Base-by-base conservation (phyloP, 2,888 invertebrate species). In the Eupithecia tripunctaria region DNA sequence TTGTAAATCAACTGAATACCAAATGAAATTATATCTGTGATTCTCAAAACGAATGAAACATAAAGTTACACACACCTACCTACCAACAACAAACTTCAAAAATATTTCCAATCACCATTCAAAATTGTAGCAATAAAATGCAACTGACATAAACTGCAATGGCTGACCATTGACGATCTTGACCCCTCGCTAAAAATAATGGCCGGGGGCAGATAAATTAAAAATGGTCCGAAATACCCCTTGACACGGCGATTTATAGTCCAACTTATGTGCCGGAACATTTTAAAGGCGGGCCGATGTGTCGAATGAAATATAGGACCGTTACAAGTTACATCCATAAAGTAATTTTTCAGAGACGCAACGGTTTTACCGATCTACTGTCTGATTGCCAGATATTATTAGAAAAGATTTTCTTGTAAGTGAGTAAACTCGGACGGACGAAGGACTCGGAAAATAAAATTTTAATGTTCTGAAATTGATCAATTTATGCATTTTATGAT, bases 181-280 rank as follows among this genome's bases (percentile, higher is more conserved):
- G 94, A 94, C 94, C 94, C 94, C 91, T 92, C 91, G 85, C 73
- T 83, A 87, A 91, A 94, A 93, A 93, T 93, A 93, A 94, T 91
- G 89, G 91, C 87, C 68, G 78, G 87, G 93, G 93, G 90, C 92
- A 93, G 89, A 93, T 94, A 94, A 94, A 94, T 94, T 94, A 94
- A 94, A 94, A 94, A 93, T 92, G 89, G 85, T 92, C 92, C 90
- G 92, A 92, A 93, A 92, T 92, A 90, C 91, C 93, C 92, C 91
- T 91, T 91, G 91, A 90, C 88, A 86, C 83, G 80, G 82, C 82
- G 86, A 88, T 87, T 88, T 87, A 88, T 86, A 79, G 85, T 84
- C 78, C 72, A 75, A 82, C 81, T 86, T 84, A 81, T 84, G 81
- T 81, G 77, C 76, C 73, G 77, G 79, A 80, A 80, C 79, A 80